Evolutionary conservation across 2,113 vertebrate species (phyloP).

Genomic region (Sinocyclocheilus maitianheensis): DNA sequence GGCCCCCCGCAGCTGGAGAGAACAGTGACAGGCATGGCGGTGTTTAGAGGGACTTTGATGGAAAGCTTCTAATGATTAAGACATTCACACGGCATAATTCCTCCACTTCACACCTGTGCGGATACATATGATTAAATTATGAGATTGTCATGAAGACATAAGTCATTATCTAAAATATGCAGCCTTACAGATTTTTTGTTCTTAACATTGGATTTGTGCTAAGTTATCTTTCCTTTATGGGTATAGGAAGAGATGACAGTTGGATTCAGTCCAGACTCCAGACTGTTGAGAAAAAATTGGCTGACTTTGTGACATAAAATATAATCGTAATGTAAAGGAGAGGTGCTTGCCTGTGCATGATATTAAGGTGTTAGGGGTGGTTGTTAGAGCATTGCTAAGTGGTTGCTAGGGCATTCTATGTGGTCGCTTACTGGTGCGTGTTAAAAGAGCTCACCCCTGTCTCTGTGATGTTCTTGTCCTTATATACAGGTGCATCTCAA

Average conservation of each 20-base stretch:
- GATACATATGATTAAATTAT: slow-evolving; percentile 28
- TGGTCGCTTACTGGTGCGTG: background rate
- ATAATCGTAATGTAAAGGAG: background rate
- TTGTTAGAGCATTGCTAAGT: background rate
- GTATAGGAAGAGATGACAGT: background rate
- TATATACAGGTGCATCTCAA: too few relatives aligned
- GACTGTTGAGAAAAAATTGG: background rate
- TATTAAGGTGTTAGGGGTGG: background rate
- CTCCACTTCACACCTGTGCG: slow-evolving; percentile 26
- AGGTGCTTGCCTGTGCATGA: background rate
- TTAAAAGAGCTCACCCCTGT: background rate
- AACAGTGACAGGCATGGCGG: slow-evolving; percentile 63
- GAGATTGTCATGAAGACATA: slow-evolving; percentile 9
- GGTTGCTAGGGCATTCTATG: background rate
- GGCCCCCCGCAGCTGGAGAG: slow-evolving; percentile 48
- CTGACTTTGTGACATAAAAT: background rate
- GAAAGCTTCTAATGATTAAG: slow-evolving; percentile 30
- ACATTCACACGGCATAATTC: slow-evolving; percentile 23
- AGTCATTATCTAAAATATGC: background rate
- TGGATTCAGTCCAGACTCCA: slow-evolving; percentile 7
- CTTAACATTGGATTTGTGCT: slow-evolving; percentile 1
- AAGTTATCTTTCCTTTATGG: background rate
- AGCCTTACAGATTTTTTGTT: background rate
- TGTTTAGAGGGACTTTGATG: slow-evolving; percentile 48
- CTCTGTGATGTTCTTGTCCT: background rate